Evolutionary conservation across 2,888 invertebrate species (phyloP).

Genomic region (Mermis nigrescens): DNA sequence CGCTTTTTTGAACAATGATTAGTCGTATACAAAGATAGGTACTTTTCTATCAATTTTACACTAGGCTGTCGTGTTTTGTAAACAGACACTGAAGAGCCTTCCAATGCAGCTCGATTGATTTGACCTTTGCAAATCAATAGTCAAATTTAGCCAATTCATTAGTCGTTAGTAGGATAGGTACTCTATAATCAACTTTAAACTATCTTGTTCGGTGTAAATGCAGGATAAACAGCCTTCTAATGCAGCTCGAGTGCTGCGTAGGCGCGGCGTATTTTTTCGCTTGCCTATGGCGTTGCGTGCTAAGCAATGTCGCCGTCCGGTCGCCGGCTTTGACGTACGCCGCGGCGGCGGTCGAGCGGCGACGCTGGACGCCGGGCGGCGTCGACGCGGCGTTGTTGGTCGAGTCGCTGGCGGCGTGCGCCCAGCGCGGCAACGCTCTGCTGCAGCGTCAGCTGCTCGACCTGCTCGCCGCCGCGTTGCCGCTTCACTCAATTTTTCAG

Average conservation of each 20-base stretch:
- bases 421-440: slow-evolving; percentile 57
- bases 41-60: too few relatives aligned
- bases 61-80: too few relatives aligned
- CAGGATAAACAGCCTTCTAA: slow-evolving; percentile 46
- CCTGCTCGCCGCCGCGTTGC: slow-evolving; percentile 58
- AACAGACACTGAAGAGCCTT: too few relatives aligned
- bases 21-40: too few relatives aligned
- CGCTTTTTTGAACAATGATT: too few relatives aligned
- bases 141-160: too few relatives aligned
- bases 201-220: too few relatives aligned
- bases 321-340: slow-evolving; percentile 62
- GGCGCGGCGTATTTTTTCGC: slow-evolving; percentile 60
- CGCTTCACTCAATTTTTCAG: too few relatives aligned
- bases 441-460: slow-evolving; percentile 69
- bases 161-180: too few relatives aligned
- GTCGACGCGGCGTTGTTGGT: slow-evolving; percentile 64
- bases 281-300: slow-evolving; percentile 66
- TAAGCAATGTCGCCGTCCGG: slow-evolving; percentile 56
- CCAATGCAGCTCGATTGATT: too few relatives aligned
- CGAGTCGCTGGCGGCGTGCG: slow-evolving; percentile 53
- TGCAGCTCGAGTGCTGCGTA: slow-evolving; percentile 54
- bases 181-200: too few relatives aligned
- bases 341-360: slow-evolving; percentile 56
- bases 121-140: too few relatives aligned
- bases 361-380: slow-evolving; percentile 57